phyloP scores from a whole-genome alignment of 2,113 vertebrate genomes.

The Gambusia holbrooki region DNA sequence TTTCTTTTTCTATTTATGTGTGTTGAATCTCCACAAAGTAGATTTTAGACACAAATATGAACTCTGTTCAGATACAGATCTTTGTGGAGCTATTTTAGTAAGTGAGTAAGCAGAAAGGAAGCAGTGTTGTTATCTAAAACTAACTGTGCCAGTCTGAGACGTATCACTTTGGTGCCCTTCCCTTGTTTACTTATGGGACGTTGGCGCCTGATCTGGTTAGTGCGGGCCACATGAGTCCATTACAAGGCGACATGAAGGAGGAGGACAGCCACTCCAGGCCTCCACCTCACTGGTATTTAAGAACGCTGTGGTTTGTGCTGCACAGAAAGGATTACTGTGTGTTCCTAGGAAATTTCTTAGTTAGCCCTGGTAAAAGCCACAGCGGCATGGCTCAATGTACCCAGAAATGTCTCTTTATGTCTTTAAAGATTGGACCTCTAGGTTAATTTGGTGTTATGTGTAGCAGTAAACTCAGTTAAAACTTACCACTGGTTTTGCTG shows the following conservation, averaged over 20 bases:
- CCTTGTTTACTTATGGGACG: slow-evolving; percentile 38
- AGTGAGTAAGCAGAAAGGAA: neutral
- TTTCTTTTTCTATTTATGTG: too few species aligned
- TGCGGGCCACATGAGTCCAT: slow-evolving; percentile 31
- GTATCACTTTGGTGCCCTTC: slow-evolving; percentile 8
- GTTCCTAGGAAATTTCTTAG: slow-evolving; percentile 17
- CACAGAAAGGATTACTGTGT: slow-evolving; percentile 30
- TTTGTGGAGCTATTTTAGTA: neutral
- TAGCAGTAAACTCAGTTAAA: neutral
- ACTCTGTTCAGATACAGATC: neutral
- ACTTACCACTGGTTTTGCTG: slow-evolving; percentile 77
- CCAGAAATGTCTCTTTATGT: neutral
- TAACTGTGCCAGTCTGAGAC: neutral
- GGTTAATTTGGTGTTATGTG: neutral
- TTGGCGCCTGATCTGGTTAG: slow-evolving; percentile 60
- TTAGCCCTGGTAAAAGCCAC: slow-evolving; percentile 9
- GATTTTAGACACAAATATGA: too few species aligned
- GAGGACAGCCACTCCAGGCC: slow-evolving; percentile 34
- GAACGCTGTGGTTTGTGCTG: slow-evolving; percentile 36
- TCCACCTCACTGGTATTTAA: slow-evolving; percentile 15
- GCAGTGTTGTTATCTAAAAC: neutral
- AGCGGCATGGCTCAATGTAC: slow-evolving; percentile 23
- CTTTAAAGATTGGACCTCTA: neutral
- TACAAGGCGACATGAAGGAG: slow-evolving; percentile 26
- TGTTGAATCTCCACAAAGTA: too few species aligned